Evolutionary conservation across 2,888 invertebrate species (phyloP).

Genomic region (Scotopteryx bipunctaria): DNA sequence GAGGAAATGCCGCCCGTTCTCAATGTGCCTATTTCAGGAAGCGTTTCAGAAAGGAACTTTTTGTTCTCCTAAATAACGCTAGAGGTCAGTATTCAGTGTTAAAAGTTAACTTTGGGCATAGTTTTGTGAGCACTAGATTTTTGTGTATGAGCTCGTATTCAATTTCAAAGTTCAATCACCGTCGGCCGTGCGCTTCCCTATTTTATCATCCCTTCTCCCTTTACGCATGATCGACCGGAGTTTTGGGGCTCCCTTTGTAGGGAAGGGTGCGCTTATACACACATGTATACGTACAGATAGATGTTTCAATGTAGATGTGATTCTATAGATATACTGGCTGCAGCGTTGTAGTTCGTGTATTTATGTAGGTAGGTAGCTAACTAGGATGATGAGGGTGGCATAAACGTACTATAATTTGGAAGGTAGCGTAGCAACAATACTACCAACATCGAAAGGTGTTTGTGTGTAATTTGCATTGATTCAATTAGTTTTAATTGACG

Average conservation of each 20-base stretch:
- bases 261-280: slow-evolving; percentile 70
- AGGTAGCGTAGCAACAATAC: slow-evolving; percentile 21
- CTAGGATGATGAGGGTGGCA: slow-evolving; percentile 19
- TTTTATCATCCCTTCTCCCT: slow-evolving; percentile 82
- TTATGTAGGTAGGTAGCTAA: slow-evolving; percentile 10
- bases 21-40: slow-evolving; percentile 78
- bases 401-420: slow-evolving; percentile 2
- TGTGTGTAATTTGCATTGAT: background rate
- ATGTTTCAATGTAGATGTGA: slow-evolving; percentile 31
- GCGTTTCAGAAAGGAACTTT: slow-evolving; percentile 78
- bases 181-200: slow-evolving; percentile 71
- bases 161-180: slow-evolving; percentile 76
- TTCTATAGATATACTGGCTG: slow-evolving; percentile 26
- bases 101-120: slow-evolving; percentile 27
- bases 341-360: slow-evolving; percentile 3
- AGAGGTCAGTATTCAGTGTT: slow-evolving; percentile 67
- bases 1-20: slow-evolving; percentile 73
- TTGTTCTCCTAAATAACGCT: slow-evolving; percentile 76
- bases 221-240: slow-evolving; percentile 83
- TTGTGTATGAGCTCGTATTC: slow-evolving; percentile 28
- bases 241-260: slow-evolving; percentile 76
- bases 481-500: background rate
- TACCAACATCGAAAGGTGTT: slow-evolving; percentile 8
- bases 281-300: slow-evolving; percentile 35
- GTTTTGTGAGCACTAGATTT: slow-evolving; percentile 15